These are phyloP conservation scores for Leucophenga montana DNA, from an alignment of 2,888 invertebrate genomes.

Conservation along the genomic window DNA sequence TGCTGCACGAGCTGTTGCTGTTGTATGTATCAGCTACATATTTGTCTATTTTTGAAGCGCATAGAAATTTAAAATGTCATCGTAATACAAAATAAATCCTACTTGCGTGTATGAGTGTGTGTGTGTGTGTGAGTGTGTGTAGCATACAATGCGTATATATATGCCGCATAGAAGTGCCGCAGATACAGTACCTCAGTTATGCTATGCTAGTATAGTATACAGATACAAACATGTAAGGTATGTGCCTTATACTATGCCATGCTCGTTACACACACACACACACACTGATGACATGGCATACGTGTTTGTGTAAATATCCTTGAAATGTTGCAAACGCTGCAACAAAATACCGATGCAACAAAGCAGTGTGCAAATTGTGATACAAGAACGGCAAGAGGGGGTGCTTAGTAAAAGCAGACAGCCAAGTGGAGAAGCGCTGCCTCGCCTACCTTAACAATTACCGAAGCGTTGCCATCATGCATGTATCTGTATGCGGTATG, in stretches of 20 bases:
- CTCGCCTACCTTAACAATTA: not conserved
- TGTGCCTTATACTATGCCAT: too few species aligned
- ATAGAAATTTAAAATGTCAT: constrained; percentile 19
- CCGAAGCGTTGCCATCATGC: not conserved
- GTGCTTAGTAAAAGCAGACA: not conserved
- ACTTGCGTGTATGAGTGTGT: not conserved
- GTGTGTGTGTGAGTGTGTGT: too few species aligned
- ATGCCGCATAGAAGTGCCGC: not conserved
- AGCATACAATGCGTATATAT: not conserved
- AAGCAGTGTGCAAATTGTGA: not conserved
- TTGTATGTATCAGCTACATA: not conserved
- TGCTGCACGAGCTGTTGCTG: not conserved
- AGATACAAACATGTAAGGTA: not conserved
- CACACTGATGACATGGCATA: too few species aligned
- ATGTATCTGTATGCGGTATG: not conserved
- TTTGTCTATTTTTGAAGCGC: constrained; percentile 22
- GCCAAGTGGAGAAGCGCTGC: not conserved
- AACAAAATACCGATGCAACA: constrained; percentile 20
- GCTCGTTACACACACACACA: not conserved
- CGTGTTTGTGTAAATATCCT: constrained; percentile 25
- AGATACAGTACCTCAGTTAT: not conserved
- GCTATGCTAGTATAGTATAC: not conserved
- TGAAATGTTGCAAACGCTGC: constrained; percentile 25
- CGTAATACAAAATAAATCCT: constrained; percentile 24
- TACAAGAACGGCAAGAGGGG: too few species aligned